These are phyloP conservation scores for Sepioteuthis lessoniana DNA, from an alignment of 2,888 invertebrate genomes.

Conservation along the genomic window DNA sequence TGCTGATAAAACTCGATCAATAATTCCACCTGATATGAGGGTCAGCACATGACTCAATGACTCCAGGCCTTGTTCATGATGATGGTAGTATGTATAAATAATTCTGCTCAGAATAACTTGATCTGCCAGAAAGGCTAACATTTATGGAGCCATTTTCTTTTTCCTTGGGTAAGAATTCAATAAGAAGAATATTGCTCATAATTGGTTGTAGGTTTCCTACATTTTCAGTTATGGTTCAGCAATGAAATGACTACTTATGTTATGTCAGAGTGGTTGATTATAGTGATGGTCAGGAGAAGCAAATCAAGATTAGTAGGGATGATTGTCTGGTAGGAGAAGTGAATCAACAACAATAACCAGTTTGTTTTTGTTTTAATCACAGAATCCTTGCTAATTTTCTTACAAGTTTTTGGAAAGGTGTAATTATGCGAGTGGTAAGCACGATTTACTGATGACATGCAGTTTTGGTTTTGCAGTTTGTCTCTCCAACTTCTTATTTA, in stretches of 20 bases:
- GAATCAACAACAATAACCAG: too few species aligned
- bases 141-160: neutral
- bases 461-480: too few species aligned
- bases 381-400: too few species aligned
- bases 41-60: conserved; percentile 7
- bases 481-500: too few species aligned
- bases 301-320: too few species aligned
- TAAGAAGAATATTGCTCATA: conserved; percentile 15
- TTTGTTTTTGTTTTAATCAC: too few species aligned
- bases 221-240: neutral
- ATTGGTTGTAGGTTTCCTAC: neutral
- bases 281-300: too few species aligned
- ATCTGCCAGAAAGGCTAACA: neutral
- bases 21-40: neutral
- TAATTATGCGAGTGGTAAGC: too few species aligned
- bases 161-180: neutral
- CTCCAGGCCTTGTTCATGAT: neutral
- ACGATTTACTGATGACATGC: too few species aligned
- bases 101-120: neutral
- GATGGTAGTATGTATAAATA: neutral
- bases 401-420: too few species aligned
- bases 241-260: neutral
- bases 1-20: conserved; percentile 33
- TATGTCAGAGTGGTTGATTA: too few species aligned
- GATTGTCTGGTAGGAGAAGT: too few species aligned